phyloP scores from a whole-genome alignment of 1,140 invertebrate genomes.

The Epicauta chinensis region DNA sequence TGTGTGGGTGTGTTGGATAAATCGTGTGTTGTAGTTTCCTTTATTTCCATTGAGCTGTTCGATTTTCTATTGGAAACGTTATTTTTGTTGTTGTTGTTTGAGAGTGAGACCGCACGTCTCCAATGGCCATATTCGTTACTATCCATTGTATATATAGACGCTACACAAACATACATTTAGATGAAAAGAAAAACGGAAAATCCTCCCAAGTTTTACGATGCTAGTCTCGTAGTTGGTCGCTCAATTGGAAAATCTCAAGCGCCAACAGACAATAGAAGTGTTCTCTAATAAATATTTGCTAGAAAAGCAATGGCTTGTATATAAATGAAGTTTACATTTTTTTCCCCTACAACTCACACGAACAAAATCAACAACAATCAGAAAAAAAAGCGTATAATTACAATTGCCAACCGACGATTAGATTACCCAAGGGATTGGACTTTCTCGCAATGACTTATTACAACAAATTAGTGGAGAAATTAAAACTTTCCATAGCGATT shows the following conservation, averaged over 20 bases:
- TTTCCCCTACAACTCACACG: not conserved
- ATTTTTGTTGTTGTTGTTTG: not conserved
- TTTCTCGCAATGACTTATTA: conserved; percentile 11
- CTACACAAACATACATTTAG: no score
- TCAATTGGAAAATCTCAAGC: conserved; percentile 27
- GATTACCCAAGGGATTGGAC: not conserved
- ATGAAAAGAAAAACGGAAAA: conserved; percentile 17
- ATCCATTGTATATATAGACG: conserved; percentile 9
- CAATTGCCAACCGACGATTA: conserved; percentile 4
- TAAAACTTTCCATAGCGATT: conserved; percentile 7
- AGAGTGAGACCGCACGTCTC: no score
- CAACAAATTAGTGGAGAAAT: conserved; percentile 9
- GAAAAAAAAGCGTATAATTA: no score
- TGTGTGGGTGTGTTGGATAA: no score
- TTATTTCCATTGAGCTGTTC: not conserved
- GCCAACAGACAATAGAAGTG: conserved; percentile 25
- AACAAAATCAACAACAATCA: conserved; percentile 4
- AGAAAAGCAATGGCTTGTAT: conserved; percentile 17
- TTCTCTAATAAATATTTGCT: conserved; percentile 28
- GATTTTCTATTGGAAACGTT: not conserved
- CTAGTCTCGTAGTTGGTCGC: conserved; percentile 21
- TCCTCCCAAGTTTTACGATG: conserved; percentile 19
- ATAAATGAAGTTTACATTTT: conserved; percentile 6
- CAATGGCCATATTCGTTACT: conserved; percentile 9
- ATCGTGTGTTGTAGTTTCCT: no score